Evolutionary conservation across 1,140 invertebrate genomes (phyloP).

Genomic region (Globodera rostochiensis): DNA sequence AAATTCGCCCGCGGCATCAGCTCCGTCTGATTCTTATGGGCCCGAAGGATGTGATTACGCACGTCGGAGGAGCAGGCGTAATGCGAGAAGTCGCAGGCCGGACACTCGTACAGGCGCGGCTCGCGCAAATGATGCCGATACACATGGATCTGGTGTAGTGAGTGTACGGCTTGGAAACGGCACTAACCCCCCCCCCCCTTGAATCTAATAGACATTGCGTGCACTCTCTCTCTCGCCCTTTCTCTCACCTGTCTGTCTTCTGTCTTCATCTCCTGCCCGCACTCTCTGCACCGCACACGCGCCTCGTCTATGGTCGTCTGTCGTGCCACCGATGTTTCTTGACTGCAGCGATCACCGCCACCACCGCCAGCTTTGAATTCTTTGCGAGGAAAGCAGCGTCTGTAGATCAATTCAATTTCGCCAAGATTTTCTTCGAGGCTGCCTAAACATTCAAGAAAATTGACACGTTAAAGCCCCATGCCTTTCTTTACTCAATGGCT

Average conservation of each 20-base stretch:
- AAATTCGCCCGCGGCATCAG: slow-evolving; percentile 50
- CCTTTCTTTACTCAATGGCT: slow-evolving; percentile 37
- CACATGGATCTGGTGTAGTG: slow-evolving; percentile 47
- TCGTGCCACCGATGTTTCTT: slow-evolving; percentile 25
- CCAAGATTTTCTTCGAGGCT: slow-evolving; percentile 49
- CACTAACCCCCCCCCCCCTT: not conserved
- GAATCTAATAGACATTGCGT: too few relatives aligned
- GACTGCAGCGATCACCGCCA: slow-evolving; percentile 4
- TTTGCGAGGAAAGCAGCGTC: slow-evolving; percentile 53
- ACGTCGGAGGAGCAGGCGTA: slow-evolving; percentile 51
- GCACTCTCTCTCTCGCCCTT: not conserved
- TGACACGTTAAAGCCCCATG: not conserved
- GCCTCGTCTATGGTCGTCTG: slow-evolving; percentile 37
- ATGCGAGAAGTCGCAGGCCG: slow-evolving; percentile 55
- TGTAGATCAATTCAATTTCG: slow-evolving; percentile 50
- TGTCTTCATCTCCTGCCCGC: slow-evolving; percentile 54
- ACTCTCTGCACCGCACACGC: slow-evolving; percentile 50
- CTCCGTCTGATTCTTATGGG: slow-evolving; percentile 49
- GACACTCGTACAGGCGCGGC: slow-evolving; percentile 53
- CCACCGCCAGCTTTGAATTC: slow-evolving; percentile 45
- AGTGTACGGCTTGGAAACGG: not conserved
- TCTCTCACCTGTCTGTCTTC: slow-evolving; percentile 50
- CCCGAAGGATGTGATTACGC: slow-evolving; percentile 48
- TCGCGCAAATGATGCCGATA: slow-evolving; percentile 57
- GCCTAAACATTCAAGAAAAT: not conserved